Evolutionary conservation across 2,888 invertebrate species (phyloP).

Genomic region (Melinaea menophilus): DNA sequence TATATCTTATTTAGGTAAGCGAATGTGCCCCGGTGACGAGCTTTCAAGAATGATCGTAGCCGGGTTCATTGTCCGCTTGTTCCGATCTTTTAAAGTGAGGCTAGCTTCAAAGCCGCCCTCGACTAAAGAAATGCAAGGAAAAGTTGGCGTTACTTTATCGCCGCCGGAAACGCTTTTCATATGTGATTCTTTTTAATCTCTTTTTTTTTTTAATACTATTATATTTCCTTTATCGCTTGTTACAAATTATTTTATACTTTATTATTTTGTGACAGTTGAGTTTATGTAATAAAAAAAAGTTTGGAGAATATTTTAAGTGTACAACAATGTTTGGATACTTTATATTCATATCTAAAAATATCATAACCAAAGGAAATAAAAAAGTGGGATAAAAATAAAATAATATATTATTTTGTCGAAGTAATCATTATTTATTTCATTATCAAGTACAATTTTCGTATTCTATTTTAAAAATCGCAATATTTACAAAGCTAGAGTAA

Average conservation of each 20-base stretch:
- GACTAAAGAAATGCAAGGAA: conserved; percentile 78
- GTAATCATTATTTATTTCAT: conserved; percentile 43
- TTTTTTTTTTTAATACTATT: background rate
- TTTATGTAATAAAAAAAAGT: background rate
- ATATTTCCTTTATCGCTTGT: no score
- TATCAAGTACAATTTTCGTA: conserved; percentile 40
- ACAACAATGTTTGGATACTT: background rate
- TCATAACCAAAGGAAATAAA: background rate
- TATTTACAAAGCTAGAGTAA: conserved; percentile 60
- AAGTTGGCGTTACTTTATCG: conserved; percentile 85
- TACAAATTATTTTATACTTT: background rate
- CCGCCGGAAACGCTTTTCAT: conserved; percentile 75
- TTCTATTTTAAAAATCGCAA: conserved; percentile 44
- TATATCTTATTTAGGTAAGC: conserved; percentile 79
- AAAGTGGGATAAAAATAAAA: conserved; percentile 15
- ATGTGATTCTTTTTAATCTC: conserved; percentile 47
- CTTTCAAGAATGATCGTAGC: conserved; percentile 85
- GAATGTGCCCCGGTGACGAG: conserved; percentile 92
- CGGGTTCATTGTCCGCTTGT: conserved; percentile 81
- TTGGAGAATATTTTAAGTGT: background rate
- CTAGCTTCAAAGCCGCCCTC: conserved; percentile 66
- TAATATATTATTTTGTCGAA: conserved; percentile 5
- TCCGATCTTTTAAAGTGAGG: conserved; percentile 81
- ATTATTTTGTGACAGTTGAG: background rate
- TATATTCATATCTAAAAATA: background rate